Evolutionary conservation across 2,888 invertebrate genomes (phyloP), one percentile per base, ranked within the genome.

Genomic region (Acrobasis repandana): DNA sequence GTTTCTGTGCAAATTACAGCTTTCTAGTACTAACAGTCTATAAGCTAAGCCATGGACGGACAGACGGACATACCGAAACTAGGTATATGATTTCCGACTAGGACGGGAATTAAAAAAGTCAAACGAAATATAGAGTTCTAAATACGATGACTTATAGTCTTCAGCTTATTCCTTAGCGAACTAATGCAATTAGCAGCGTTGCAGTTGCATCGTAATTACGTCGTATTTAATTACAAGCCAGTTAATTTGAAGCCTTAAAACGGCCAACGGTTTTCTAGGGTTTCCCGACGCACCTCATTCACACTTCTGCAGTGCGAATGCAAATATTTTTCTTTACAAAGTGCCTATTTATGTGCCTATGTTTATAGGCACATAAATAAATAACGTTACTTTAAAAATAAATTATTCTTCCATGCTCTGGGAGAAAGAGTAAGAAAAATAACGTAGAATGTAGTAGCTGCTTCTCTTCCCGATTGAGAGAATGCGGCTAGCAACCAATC

Each of bases 221-320:
- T 72, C 77, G 87, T 89, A 90, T 89, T 88, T 91, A 90, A 91
- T 91, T 90, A 90, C 84, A 73, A 77, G 73, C 77, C 79, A 80
- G 89, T 88, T 90, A 90, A 91, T 90, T 91, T 90, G 91, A 91
- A 90, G 85, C 91, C 86, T 51, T 83, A 85, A 75, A 65, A 66
- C 83, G 79, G 77, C 80, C 77, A 65, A 66, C 83, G 79, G 77
- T 80, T 77, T 64, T 69, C 66, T 85, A 87, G 76, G 91, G 91
- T 81, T 91, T 90, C 90, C 75, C 73, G 82, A 66, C 83, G 82
- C 84, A 77, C 76, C 83, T 87, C 86, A 89, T 91, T 91, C 82
- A 88, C 90, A 91, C 91, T 88, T 89, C 69, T 85, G 85, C 86
- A 85, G 2, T 28, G 14, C 20, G 28, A 34, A 34, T 54, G 54